Conservation (phyloP, 2,888 invertebrate genomes). For the Pelosia muscerda region DNA sequence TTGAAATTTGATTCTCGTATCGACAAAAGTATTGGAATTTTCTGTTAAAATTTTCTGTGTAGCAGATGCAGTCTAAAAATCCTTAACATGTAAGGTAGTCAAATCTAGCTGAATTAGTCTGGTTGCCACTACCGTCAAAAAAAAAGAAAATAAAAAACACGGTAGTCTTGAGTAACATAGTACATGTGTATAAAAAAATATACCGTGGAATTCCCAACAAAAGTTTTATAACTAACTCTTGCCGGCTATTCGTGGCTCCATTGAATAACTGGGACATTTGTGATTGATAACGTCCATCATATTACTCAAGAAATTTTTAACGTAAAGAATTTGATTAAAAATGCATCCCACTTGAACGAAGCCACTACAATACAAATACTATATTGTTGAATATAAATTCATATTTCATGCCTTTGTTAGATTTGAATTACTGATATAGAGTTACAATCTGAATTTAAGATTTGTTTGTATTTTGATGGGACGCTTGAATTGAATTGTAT, state of each 20-base stretch:
- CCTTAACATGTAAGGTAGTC: no score
- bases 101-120: not conserved
- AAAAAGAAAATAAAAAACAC: not conserved
- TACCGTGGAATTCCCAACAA: constrained; percentile 20
- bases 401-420: constrained; percentile 77
- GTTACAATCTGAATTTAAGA: constrained; percentile 82
- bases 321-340: constrained; percentile 51
- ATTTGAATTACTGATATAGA: constrained; percentile 77
- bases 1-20: not conserved
- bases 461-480: constrained; percentile 72
- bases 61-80: not conserved
- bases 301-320: constrained; percentile 40
- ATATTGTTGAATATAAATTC: constrained; percentile 75
- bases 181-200: not conserved
- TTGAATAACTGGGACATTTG: constrained; percentile 45
- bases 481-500: constrained; percentile 71
- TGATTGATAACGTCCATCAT: constrained; percentile 69
- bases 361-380: constrained; percentile 81
- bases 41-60: no score
- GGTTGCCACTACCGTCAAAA: not conserved
- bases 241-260: constrained; percentile 63
- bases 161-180: not conserved
- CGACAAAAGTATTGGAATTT: not conserved
- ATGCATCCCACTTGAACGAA: constrained; percentile 62
- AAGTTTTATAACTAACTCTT: constrained; percentile 51